Evolutionary conservation across 2,113 vertebrate species (phyloP), one percentile per base, ranked within the genome.

Genomic region (Prinia subflava): DNA sequence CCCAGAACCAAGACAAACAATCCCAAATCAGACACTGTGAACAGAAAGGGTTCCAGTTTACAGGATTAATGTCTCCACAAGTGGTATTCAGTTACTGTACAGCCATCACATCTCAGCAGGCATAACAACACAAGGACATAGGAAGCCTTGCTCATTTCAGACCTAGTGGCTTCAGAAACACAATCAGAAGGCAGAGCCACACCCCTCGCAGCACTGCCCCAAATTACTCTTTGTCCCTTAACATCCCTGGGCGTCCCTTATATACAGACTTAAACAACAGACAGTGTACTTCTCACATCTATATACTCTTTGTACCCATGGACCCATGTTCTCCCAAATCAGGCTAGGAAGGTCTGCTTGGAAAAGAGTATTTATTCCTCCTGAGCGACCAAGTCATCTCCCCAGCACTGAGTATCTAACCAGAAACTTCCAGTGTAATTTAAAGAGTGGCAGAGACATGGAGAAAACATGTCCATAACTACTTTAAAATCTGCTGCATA

Each of bases 241-340:
- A 5, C 23, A 67, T 75, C 23, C 10, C 62, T 46, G 22, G n/a
- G 7, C 23, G 10, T 60, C n/a, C n/a, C 5, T 65, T 73, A n/a
- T 0, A 13, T 5, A 44, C 14, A 41, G 17, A 35, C 10, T 15
- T 42, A 37, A 47, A 8, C 15, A 55, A 44, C 14, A 56, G 39
- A 33, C 25, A 67, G 12, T 10, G 9, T 39, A 46, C 25, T 68
- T 80, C 39, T 68, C 42, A 64, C 21, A 46, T 16, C 49, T 56
- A 7, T 7, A 20, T 9, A 8, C 6, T 46, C 23, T 23, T 10
- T 1, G 1, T 12, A 64, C 39, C 39, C 33, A 24, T 0, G 19
- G 35, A 41, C 25, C 7, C 41, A 28, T 2, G 0, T 39, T 74
- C 12, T 62, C 53, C 24, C 28, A 81, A 57, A 47, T 7, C 10